phyloP scores from a whole-genome alignment of 1,140 invertebrate genomes.

The Drosophila melanogaster region DNA sequence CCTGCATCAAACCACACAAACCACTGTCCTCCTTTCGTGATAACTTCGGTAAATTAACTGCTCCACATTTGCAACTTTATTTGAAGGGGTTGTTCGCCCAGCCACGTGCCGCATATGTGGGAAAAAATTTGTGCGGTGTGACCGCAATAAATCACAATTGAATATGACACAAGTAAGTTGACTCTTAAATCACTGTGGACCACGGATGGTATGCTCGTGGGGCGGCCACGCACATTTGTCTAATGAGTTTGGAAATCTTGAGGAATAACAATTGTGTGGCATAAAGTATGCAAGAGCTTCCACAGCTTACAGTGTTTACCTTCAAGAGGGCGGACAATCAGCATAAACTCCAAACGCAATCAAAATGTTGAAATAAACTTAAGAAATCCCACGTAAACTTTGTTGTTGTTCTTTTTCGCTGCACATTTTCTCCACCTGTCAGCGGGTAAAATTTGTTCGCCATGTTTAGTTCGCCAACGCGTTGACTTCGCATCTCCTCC shows the following conservation, averaged over 20 bases:
- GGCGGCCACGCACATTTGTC: background rate
- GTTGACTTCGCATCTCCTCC: constrained; percentile 13
- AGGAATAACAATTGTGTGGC: background rate
- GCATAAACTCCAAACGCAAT: constrained; percentile 45
- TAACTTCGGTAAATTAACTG: constrained; percentile 9
- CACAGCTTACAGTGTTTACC: constrained; percentile 19
- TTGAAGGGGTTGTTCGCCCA: constrained; percentile 15
- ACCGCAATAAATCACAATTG: constrained; percentile 30
- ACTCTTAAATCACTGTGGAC: constrained; percentile 13
- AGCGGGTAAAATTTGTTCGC: constrained; percentile 34
- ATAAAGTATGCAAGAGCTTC: constrained; percentile 12
- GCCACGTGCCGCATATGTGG: background rate
- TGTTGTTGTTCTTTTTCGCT: constrained; percentile 25
- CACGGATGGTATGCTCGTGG: background rate
- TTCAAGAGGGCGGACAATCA: constrained; percentile 35
- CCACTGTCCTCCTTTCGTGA: background rate
- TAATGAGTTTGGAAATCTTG: constrained; percentile 28
- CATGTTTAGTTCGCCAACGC: constrained; percentile 26
- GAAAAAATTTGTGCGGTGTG: constrained; percentile 10
- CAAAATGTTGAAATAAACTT: constrained; percentile 47
- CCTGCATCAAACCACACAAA: constrained; percentile 2
- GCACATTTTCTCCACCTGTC: constrained; percentile 46
- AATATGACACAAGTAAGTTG: constrained; percentile 2
- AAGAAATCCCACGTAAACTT: constrained; percentile 46
- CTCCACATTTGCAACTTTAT: background rate